phyloP scores from a whole-genome alignment of 2,797 vertebrate species.

The Poeciliopsis gracilis region DNA sequence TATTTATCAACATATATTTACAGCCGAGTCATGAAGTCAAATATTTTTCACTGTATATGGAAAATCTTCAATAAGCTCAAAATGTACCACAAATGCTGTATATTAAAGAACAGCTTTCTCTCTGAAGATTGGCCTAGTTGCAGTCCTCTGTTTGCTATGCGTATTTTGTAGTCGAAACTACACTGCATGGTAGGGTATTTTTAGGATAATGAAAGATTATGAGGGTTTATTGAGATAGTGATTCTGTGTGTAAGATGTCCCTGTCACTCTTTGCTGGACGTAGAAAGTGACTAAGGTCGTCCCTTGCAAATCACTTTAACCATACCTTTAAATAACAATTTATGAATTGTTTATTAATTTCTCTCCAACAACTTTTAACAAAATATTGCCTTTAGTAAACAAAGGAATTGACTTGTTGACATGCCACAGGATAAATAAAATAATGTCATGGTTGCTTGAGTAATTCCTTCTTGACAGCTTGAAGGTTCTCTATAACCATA shows the following conservation, averaged over 20 bases:
- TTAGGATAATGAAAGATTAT: neutral
- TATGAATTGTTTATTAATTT: constrained; percentile 34
- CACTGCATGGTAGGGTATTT: neutral
- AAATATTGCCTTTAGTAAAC: neutral
- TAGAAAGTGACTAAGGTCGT: neutral
- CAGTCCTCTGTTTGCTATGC: constrained; percentile 6
- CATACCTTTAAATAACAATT: constrained; percentile 12
- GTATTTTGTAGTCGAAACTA: neutral
- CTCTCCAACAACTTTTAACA: constrained; percentile 23
- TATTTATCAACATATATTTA: neutral
- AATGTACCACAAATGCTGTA: constrained; percentile 33
- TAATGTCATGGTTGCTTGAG: neutral
- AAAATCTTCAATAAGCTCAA: constrained; percentile 42
- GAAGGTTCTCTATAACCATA: neutral
- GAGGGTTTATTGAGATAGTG: constrained; percentile 14
- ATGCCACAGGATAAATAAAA: constrained; percentile 10
- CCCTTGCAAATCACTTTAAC: neutral
- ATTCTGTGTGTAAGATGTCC: constrained; percentile 4
- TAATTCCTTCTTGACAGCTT: constrained; percentile 8
- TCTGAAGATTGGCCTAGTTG: constrained; percentile 7
- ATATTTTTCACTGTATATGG: constrained; percentile 25
- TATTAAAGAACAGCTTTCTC: constrained; percentile 17
- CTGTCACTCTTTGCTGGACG: too few relatives aligned
- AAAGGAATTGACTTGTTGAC: neutral
- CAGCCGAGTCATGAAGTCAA: constrained; percentile 3